Base-by-base conservation (phyloP, 1,140 invertebrate genomes). In the Physella acuta region DNA sequence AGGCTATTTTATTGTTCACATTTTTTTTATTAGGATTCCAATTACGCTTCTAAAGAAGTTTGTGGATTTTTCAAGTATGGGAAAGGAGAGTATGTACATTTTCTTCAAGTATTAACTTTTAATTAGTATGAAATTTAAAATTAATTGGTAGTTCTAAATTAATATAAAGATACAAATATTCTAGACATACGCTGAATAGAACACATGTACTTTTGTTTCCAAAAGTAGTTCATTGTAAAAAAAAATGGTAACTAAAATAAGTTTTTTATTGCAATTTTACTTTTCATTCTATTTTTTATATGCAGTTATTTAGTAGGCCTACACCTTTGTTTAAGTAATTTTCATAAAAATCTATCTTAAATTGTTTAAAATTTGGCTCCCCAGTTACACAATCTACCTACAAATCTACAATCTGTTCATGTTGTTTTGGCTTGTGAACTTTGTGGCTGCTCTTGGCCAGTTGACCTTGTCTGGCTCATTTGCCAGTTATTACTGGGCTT, bases 401-500 rank as follows among this genome's bases (percentile, higher is more conserved):
- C 89, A 94, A 85, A 85, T 82, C 80, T 94, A 87, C 78, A 97
- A 97, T 80, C 79, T 95, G 0, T 90, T 98, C 78, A 94, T 90
- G 28, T 90, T 94, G 68, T 92, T 97, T 74, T 99, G 96, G 96
- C 79, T 90, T 16, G 88, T 92, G 76, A 95, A 93, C 84, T 98
- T 98, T 81, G 88, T 95, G 24, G 90, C 92, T 4, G 95, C 92
- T 17, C 87, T 97, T 8, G 90, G 91, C 16, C 92, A 98, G 82
- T 94, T 97, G 91, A 91, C 94, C 31, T 82, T 98, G 49, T 93
- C 95, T 2, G 91, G 91, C 26, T 86, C 88, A 1, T 90, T 90
- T 82, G 87, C 95, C 20, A 91, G 91, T 0, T 98, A 95, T 92
- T 98, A 98, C 82, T 98, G 95, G 94, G 94, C 94, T 0, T 92